Evolutionary conservation across 2,797 vertebrate species (phyloP).

Genomic region (Chaenodraco wilsoni): DNA sequence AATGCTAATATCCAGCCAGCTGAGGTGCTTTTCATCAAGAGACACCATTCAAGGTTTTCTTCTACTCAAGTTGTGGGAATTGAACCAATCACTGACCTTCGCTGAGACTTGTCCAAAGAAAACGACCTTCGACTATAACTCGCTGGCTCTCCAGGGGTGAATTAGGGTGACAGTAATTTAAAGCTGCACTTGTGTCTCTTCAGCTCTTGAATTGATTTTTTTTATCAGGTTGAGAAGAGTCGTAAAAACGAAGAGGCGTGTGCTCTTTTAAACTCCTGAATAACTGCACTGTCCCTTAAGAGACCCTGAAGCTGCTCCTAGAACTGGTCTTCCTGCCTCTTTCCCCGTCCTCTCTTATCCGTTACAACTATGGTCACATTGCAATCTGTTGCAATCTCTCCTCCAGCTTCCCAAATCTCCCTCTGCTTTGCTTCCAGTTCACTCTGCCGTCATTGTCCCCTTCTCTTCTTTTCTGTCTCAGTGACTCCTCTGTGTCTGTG

Average conservation of each 20-base stretch:
- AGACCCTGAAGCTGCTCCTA: constrained; percentile 11
- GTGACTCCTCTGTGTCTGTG: constrained; percentile 37
- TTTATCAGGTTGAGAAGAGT: constrained; percentile 60
- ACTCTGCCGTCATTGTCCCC: constrained; percentile 37
- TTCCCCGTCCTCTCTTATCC: constrained; percentile 18
- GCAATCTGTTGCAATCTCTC: constrained; percentile 55
- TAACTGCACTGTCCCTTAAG: constrained; percentile 31
- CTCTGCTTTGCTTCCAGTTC: constrained; percentile 29
- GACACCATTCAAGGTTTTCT: constrained; percentile 7
- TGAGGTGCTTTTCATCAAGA: constrained; percentile 45
- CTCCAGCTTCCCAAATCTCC: constrained; percentile 30
- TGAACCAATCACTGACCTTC: constrained; percentile 56
- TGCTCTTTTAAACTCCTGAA: constrained; percentile 54
- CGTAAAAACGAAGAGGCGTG: constrained; percentile 47
- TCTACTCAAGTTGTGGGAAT: constrained; percentile 22
- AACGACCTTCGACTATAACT: constrained; percentile 15
- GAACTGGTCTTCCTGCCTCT: constrained; percentile 17
- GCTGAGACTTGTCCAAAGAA: constrained; percentile 18
- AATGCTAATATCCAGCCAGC: constrained; percentile 55
- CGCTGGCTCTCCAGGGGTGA: constrained; percentile 39
- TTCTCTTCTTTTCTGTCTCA: constrained; percentile 33
- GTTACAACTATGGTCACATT: constrained; percentile 49
- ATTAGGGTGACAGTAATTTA: constrained; percentile 55
- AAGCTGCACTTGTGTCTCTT: constrained; percentile 36
- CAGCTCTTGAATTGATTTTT: constrained; percentile 60